A percentile compares a stretch with the other conserved stretches of the same genome.
phyloP scores from a whole-genome alignment of 2,888 invertebrate genomes.

The Drosophila suboccidentalis region DNA sequence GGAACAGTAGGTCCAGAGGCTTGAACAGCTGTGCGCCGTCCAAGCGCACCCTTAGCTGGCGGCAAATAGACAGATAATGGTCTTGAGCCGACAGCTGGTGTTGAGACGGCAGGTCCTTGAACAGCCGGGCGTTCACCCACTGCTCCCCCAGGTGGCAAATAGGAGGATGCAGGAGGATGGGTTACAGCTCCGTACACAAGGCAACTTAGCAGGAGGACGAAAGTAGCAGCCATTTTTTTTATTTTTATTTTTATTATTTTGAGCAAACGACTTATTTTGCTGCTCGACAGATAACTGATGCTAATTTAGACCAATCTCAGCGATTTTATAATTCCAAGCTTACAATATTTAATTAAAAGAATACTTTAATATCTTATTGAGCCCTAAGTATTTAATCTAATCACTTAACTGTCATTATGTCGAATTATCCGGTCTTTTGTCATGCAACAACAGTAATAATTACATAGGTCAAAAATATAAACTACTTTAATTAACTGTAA shows the following conservation, averaged over 20 bases:
- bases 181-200: slow-evolving; percentile 25
- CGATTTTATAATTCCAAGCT: too few species aligned
- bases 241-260: not conserved
- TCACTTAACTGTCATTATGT: too few species aligned
- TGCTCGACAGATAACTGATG: slow-evolving; percentile 46
- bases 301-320: not conserved
- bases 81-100: not conserved
- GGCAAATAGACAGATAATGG: slow-evolving; percentile 2
- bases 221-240: slow-evolving; percentile 25
- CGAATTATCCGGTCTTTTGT: too few species aligned
- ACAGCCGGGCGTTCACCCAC: not conserved
- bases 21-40: too few species aligned
- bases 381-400: too few species aligned
- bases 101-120: not conserved
- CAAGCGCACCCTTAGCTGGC: not conserved
- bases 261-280: slow-evolving; percentile 9
- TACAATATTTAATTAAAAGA: too few species aligned
- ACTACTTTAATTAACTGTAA: too few species aligned
- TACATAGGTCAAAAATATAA: too few species aligned
- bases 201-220: slow-evolving; percentile 32
- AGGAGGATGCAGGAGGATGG: slow-evolving; percentile 15
- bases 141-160: slow-evolving; percentile 19
- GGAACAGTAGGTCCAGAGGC: too few species aligned
- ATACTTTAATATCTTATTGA: too few species aligned
- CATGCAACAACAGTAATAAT: too few species aligned